phyloP scores from a whole-genome alignment of 2,888 invertebrate genomes.

The Lasioglossum vierecki region DNA sequence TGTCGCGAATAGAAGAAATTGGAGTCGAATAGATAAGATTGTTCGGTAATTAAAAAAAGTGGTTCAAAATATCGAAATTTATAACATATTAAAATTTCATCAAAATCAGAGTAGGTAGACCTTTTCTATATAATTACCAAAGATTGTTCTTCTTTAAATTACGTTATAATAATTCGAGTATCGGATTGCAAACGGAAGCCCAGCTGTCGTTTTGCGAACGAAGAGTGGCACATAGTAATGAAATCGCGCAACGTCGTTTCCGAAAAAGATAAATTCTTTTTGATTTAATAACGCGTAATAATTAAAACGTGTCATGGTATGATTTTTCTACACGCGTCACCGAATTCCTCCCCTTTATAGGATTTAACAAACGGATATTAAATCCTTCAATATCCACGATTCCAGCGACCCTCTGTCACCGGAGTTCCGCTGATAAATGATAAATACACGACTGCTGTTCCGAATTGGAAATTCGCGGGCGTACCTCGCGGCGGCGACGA shows the following conservation, averaged over 20 bases:
- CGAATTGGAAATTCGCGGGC: constrained; percentile 15
- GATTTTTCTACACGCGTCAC: neutral
- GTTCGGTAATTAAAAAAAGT: too few species aligned
- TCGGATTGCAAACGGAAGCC: neutral
- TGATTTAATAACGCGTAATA: neutral
- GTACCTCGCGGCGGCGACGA: neutral
- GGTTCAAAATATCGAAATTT: too few species aligned
- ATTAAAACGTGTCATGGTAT: neutral
- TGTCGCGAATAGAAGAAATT: too few species aligned
- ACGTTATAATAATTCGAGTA: neutral
- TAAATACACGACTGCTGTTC: constrained; percentile 8
- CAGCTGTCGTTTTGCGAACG: neutral
- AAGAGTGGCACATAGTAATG: neutral
- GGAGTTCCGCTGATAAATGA: constrained; percentile 16
- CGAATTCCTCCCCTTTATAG: neutral
- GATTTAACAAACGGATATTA: constrained; percentile 11
- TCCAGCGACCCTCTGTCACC: constrained; percentile 7
- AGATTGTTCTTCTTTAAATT: too few species aligned
- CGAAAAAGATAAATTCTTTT: neutral
- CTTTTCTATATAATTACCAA: too few species aligned
- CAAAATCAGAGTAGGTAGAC: too few species aligned
- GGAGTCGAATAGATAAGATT: too few species aligned
- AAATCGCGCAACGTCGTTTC: neutral
- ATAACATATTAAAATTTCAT: too few species aligned
- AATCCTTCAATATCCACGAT: constrained; percentile 15